Evolutionary conservation across 1,140 invertebrate genomes (phyloP).

Genomic region (Conus ventricosus): DNA sequence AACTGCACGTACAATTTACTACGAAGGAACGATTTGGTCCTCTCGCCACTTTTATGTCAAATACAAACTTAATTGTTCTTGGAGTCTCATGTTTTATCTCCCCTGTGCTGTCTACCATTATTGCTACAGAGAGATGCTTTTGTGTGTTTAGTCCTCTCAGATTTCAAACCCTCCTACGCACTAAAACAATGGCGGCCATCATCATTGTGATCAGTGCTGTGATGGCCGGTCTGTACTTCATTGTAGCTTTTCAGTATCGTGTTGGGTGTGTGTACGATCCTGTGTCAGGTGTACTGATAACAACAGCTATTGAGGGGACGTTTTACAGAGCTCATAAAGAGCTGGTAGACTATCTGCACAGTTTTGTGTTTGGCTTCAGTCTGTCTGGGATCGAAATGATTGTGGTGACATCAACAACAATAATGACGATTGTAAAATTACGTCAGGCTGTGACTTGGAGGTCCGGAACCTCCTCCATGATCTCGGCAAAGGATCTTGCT

Average conservation of each 20-base stretch:
- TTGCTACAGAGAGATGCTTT: not conserved
- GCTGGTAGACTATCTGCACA: not conserved
- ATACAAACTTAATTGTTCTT: not conserved
- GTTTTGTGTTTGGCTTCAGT: not conserved
- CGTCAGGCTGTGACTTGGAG: not conserved
- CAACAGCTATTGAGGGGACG: no score
- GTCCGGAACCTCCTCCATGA: not conserved
- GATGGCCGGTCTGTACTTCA: not conserved
- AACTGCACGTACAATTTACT: not conserved
- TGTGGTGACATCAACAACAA: not conserved
- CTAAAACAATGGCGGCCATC: conserved; percentile 14
- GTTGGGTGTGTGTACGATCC: not conserved
- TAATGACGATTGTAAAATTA: not conserved
- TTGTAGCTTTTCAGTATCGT: not conserved
- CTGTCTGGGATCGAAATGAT: not conserved
- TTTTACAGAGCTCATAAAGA: not conserved
- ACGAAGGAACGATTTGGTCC: not conserved
- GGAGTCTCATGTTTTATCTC: not conserved
- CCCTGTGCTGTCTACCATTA: not conserved
- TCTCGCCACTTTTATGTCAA: not conserved
- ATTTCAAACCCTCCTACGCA: not conserved
- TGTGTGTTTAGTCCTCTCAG: not conserved
- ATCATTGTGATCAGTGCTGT: not conserved
- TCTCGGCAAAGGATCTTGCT: not conserved
- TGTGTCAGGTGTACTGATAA: no score